phyloP scores from a whole-genome alignment of 2,888 invertebrate species.

The Dusona sp. region DNA sequence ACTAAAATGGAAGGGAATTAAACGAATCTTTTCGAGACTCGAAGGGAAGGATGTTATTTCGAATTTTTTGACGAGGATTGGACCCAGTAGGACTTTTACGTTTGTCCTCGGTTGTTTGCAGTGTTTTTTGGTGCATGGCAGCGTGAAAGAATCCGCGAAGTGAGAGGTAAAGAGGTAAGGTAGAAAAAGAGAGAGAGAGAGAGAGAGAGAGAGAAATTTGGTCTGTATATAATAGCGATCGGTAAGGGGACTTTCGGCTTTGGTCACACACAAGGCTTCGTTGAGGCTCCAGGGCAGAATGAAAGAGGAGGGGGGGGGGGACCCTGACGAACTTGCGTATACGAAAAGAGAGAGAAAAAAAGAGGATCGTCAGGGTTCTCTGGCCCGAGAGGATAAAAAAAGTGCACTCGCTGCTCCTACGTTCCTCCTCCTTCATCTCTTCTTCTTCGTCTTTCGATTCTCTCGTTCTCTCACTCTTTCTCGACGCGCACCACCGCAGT shows the following conservation, averaged over 20 bases:
- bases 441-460: constrained; percentile 30
- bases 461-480: constrained; percentile 60
- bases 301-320: constrained; percentile 63
- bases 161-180: constrained; percentile 11
- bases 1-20: neutral
- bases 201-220: constrained; percentile 8
- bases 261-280: constrained; percentile 61
- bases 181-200: constrained; percentile 3
- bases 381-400: constrained; percentile 24
- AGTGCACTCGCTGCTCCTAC: constrained; percentile 22
- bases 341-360: constrained; percentile 39
- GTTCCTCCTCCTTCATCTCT: constrained; percentile 7
- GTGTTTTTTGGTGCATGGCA: constrained; percentile 20
- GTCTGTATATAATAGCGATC: constrained; percentile 53
- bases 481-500: constrained; percentile 71
- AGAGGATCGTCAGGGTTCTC: constrained; percentile 34
- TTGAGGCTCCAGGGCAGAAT: constrained; percentile 66
- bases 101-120: constrained; percentile 8
- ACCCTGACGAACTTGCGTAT: constrained; percentile 64
- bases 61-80: constrained; percentile 15
- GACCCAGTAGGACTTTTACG: constrained; percentile 1
- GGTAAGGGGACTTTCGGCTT: constrained; percentile 62
- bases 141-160: constrained; percentile 29
- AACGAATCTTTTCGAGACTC: constrained; percentile 36
- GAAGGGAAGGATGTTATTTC: constrained; percentile 22